Percentiles rank a stretch among this genome's conserved stretches.
Evolutionary conservation across 2,797 vertebrate species (phyloP).

Genomic region (Euphonia xanthogaster): DNA sequence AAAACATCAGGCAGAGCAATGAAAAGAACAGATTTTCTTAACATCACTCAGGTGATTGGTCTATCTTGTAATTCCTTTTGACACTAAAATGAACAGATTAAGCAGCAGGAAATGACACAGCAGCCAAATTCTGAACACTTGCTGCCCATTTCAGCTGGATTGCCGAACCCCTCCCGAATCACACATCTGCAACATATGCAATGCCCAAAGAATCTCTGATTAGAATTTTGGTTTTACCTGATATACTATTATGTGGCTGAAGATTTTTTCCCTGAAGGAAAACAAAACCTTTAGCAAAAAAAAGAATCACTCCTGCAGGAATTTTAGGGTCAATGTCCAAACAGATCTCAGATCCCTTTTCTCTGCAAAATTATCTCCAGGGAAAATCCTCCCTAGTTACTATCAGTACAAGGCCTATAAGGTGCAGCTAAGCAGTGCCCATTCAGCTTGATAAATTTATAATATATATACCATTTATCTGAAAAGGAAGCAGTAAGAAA

Average conservation of each 20-base stretch:
- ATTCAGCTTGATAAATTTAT: neutral
- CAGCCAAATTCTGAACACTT: neutral
- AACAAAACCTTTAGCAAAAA: neutral
- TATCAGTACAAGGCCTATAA: neutral
- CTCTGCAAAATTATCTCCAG: neutral
- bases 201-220: neutral
- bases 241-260: accelerated
- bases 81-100: neutral
- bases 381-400: neutral
- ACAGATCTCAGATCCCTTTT: neutral
- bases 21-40: neutral
- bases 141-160: neutral
- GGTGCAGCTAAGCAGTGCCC: neutral
- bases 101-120: neutral
- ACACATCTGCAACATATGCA: neutral
- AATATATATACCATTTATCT: neutral
- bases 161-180: neutral
- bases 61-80: neutral
- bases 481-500: neutral
- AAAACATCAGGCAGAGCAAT: neutral
- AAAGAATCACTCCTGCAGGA: neutral
- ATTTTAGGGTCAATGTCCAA: neutral
- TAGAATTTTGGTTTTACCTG: neutral
- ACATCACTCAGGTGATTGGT: neutral
- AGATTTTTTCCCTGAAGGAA: neutral